Percentiles rank a stretch among this genome's conserved stretches.
These are phyloP conservation scores for Haliclona indistincta DNA, from an alignment of 37 sponge, comb jelly and placozoan species.

Conservation along the genomic window DNA sequence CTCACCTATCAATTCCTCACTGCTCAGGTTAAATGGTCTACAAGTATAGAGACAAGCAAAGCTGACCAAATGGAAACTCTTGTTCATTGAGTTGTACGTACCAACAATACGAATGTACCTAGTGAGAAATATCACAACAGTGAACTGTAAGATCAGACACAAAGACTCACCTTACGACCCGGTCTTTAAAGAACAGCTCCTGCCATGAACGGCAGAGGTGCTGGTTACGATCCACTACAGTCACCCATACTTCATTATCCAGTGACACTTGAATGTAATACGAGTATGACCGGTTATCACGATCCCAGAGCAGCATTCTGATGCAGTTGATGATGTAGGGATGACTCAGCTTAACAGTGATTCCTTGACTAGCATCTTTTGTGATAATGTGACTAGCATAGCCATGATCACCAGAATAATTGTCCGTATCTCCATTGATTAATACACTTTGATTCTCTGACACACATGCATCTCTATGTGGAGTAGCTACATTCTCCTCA, in stretches of 20 bases:
- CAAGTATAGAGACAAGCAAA: constrained; percentile 72
- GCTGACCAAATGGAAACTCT: constrained; percentile 82
- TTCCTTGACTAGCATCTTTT: constrained; percentile 66
- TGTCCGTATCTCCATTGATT: constrained; percentile 84
- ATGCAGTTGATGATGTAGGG: constrained; percentile 89
- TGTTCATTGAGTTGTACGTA: constrained; percentile 81
- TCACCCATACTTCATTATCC: constrained; percentile 67
- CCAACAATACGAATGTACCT: constrained; percentile 85
- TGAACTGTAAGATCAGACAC: not conserved
- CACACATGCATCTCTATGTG: constrained; percentile 60
- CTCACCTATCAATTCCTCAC: constrained; percentile 63
- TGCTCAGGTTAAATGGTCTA: constrained; percentile 45
- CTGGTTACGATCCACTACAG: constrained; percentile 70
- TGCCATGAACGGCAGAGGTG: constrained; percentile 90
- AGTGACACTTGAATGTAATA: constrained; percentile 80
- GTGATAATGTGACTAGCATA: constrained; percentile 80
- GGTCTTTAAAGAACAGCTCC: constrained; percentile 75
- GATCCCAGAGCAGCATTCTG: constrained; percentile 91
- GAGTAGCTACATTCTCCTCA: constrained; percentile 84
- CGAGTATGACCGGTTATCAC: constrained; percentile 87
- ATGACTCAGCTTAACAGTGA: constrained; percentile 76
- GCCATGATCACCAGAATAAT: constrained; percentile 80
- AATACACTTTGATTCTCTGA: constrained; percentile 62
- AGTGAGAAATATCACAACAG: not conserved
- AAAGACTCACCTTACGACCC: constrained; percentile 52